These are phyloP conservation scores for Bradypodion ventrale DNA, from an alignment of 2,797 vertebrate genomes.

Conservation along the genomic window DNA sequence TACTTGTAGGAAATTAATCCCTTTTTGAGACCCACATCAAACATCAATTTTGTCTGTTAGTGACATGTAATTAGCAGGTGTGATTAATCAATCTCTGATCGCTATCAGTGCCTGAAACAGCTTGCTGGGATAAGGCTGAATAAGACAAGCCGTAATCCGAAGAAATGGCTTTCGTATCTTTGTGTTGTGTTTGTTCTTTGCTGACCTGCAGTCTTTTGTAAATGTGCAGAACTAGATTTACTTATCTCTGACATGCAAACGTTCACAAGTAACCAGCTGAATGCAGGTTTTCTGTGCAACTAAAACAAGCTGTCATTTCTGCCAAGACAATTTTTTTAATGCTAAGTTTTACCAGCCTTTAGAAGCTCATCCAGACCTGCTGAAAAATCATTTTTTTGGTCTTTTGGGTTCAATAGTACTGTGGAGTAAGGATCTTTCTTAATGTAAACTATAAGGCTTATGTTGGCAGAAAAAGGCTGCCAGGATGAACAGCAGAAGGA, in stretches of 20 bases:
- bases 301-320: not conserved
- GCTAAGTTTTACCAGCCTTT: not conserved
- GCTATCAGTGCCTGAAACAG: constrained; percentile 36
- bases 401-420: not conserved
- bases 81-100: constrained; percentile 67
- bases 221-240: not conserved
- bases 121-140: constrained; percentile 14
- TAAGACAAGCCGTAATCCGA: not conserved
- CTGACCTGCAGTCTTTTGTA: not conserved
- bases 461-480: no score
- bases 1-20: constrained; percentile 69
- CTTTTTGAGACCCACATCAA: constrained; percentile 60
- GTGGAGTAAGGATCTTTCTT: not conserved
- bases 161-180: not conserved
- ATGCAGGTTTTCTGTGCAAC: not conserved
- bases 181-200: not conserved
- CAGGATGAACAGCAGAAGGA: not conserved
- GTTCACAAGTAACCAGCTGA: not conserved
- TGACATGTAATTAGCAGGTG: constrained; percentile 61
- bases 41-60: constrained; percentile 63
- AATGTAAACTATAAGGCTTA: not conserved
- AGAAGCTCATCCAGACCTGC: not conserved
- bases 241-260: not conserved
- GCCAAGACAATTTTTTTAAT: no score
- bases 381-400: not conserved